Conservation (phyloP, 2,888 invertebrate genomes). For the Rhabditoides inermis region DNA sequence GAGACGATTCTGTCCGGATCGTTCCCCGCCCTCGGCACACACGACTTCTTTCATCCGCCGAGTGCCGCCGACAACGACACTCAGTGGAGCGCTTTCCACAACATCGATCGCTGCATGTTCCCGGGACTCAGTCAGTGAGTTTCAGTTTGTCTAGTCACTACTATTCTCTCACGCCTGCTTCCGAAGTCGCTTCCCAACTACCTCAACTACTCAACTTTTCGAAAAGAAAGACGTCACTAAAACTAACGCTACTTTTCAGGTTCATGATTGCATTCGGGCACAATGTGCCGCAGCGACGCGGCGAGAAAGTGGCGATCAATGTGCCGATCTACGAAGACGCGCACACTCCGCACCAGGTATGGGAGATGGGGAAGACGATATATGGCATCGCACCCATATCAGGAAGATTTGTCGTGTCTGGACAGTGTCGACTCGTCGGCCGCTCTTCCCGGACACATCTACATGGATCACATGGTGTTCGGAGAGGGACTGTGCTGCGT, state of each 20-base stretch:
- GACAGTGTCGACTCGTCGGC: constrained; percentile 60
- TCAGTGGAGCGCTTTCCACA: no score
- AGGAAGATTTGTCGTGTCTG: constrained; percentile 61
- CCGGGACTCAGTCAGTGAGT: no score
- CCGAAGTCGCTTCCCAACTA: no score
- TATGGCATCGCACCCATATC: no score
- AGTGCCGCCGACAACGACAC: constrained; percentile 56
- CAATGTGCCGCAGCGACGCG: constrained; percentile 79
- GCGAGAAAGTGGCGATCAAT: constrained; percentile 88
- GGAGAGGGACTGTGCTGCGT: constrained; percentile 77
- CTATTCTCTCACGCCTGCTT: no score
- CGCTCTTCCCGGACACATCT: constrained; percentile 77
- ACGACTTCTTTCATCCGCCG: constrained; percentile 74
- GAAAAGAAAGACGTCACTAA: no score
- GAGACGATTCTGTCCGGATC: constrained; percentile 56
- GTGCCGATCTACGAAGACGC: constrained; percentile 77
- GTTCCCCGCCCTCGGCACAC: constrained; percentile 80
- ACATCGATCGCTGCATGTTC: no score
- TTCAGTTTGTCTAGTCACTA: no score
- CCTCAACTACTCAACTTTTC: no score
- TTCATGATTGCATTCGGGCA: constrained; percentile 70
- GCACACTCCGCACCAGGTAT: constrained; percentile 66
- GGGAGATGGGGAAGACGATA: background rate
- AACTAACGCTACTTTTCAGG: no score
- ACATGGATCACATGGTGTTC: constrained; percentile 96